These are phyloP conservation scores for Sphaeridia pumilis DNA, from an alignment of 2,888 invertebrate genomes.

Conservation along the genomic window DNA sequence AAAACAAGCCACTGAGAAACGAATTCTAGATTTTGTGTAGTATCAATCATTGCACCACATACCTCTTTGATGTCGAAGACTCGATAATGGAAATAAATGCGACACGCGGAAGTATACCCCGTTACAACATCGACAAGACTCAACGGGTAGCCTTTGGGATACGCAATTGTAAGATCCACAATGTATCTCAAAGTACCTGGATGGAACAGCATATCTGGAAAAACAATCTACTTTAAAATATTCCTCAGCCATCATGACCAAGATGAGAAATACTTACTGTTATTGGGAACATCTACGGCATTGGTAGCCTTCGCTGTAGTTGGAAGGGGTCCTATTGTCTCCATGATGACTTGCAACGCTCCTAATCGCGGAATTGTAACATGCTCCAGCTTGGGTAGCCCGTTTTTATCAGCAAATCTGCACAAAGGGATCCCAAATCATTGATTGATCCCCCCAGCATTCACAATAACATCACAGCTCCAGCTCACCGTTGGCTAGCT, in stretches of 20 bases:
- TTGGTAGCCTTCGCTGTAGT: neutral
- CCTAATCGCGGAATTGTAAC: conserved; percentile 83
- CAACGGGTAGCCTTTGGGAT: conserved; percentile 69
- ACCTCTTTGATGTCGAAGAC: conserved; percentile 33
- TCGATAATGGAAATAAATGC: conserved; percentile 37
- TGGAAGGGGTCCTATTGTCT: conserved; percentile 24
- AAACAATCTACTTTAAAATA: too few species aligned
- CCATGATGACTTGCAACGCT: conserved; percentile 48
- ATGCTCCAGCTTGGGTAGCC: conserved; percentile 70
- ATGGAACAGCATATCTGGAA: conserved; percentile 13
- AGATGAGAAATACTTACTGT: conserved; percentile 16
- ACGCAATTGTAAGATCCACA: conserved; percentile 83
- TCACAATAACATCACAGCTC: neutral
- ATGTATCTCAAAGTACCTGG: conserved; percentile 56
- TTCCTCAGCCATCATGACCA: too few species aligned
- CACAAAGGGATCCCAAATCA: too few species aligned
- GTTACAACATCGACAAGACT: conserved; percentile 67
- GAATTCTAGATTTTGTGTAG: too few species aligned
- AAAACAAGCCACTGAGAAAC: neutral
- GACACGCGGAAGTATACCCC: conserved; percentile 43
- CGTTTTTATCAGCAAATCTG: conserved; percentile 69
- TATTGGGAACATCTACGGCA: conserved; percentile 15
- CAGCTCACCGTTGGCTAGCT: conserved; percentile 60
- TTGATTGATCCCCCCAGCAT: neutral
- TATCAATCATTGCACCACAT: conserved; percentile 24